Conservation (phyloP, 2,888 invertebrate genomes). For the Noctua fimbriata region DNA sequence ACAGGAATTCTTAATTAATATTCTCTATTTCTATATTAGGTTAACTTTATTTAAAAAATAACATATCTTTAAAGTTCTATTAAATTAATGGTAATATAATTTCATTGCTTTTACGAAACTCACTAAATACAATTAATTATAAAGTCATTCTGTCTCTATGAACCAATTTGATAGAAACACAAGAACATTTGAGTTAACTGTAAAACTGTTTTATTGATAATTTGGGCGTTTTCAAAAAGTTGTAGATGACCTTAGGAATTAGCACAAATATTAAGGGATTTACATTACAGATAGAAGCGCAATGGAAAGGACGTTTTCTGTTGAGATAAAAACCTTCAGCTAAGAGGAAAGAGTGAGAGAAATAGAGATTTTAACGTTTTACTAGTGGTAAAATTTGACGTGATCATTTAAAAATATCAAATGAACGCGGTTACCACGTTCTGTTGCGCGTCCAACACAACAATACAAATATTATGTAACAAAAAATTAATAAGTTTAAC, state of each 20-base stretch:
- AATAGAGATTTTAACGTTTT: neutral
- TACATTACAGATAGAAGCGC: neutral
- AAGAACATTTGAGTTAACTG: neutral
- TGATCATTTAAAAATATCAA: neutral
- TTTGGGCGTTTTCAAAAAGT: neutral
- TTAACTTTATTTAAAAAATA: conserved; percentile 23
- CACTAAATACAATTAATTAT: conserved; percentile 8
- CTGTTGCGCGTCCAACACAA: neutral
- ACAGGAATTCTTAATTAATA: conserved; percentile 23
- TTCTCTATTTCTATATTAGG: conserved; percentile 35
- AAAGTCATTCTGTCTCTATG: conserved; percentile 2
- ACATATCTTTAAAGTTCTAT: conserved; percentile 42
- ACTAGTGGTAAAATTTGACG: neutral
- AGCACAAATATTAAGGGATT: neutral
- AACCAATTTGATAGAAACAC: conserved; percentile 7
- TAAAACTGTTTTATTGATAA: neutral
- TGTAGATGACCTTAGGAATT: neutral
- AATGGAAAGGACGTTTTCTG: neutral
- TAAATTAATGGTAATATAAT: conserved; percentile 12
- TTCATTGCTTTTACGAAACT: conserved; percentile 2
- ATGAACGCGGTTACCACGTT: too few species aligned
- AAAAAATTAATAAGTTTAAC: neutral
- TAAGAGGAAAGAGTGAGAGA: neutral
- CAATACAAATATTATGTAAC: neutral
- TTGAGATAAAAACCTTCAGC: neutral